Evolutionary conservation across 2,888 invertebrate genomes (phyloP).

Genomic region (Synergus japonicus): DNA sequence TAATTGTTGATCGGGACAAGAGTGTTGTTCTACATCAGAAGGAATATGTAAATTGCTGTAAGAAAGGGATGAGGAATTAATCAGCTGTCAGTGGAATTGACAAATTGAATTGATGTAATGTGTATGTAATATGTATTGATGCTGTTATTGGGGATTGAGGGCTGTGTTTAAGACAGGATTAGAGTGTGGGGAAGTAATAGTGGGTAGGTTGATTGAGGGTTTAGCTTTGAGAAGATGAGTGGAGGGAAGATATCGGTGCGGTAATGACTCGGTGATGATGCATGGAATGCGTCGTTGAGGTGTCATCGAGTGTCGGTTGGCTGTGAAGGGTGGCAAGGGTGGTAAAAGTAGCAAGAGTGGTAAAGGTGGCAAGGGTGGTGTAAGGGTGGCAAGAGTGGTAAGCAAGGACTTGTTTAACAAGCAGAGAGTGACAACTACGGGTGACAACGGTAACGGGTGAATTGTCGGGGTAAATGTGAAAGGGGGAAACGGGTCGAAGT

Average conservation of each 20-base stretch:
- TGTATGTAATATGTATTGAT: background rate
- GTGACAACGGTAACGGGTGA: constrained; percentile 1
- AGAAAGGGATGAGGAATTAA: constrained; percentile 13
- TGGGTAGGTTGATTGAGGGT: background rate
- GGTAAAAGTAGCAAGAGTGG: too few species aligned
- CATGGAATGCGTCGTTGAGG: constrained; percentile 19
- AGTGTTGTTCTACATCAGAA: constrained; percentile 1
- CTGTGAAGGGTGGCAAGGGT: constrained; percentile 8
- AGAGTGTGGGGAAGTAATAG: background rate
- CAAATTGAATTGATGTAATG: constrained; percentile 12
- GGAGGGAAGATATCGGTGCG: background rate
- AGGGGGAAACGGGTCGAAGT: constrained; percentile 30
- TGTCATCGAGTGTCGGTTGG: constrained; percentile 15
- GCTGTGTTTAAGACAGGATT: background rate
- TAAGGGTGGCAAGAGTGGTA: too few species aligned
- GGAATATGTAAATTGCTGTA: constrained; percentile 17
- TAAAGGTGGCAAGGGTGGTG: too few species aligned
- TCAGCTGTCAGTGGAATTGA: constrained; percentile 29
- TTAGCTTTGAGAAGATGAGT: background rate
- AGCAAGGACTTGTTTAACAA: constrained; percentile 12
- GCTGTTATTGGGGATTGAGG: constrained; percentile 3
- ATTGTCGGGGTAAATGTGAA: constrained; percentile 28
- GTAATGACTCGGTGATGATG: constrained; percentile 34
- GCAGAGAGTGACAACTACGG: constrained; percentile 16
- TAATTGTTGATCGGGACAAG: background rate